phyloP scores from a whole-genome alignment of 2,113 vertebrate genomes.

The Meleagris gallopavo region DNA sequence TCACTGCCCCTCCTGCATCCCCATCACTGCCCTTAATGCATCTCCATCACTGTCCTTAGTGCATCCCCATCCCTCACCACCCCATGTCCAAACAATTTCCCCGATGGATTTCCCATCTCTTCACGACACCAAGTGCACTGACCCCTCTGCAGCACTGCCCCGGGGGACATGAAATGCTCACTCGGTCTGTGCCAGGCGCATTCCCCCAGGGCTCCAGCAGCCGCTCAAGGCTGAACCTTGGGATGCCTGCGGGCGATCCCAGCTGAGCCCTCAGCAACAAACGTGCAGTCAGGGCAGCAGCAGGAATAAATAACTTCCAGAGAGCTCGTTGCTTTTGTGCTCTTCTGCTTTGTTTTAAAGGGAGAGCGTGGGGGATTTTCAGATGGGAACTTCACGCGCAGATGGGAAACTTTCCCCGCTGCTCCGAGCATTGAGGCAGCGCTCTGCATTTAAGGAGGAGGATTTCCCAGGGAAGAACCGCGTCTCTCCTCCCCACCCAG shows the following conservation, averaged over 20 bases:
- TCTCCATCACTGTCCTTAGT: no score
- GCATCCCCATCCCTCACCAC: neutral
- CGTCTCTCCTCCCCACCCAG: neutral
- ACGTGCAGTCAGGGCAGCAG: accelerated
- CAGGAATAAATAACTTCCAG: neutral
- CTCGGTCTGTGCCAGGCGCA: neutral
- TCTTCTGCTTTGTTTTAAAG: neutral
- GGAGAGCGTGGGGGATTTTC: neutral
- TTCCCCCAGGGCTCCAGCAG: neutral
- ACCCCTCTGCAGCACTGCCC: neutral
- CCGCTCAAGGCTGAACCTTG: neutral
- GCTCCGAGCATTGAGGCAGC: neutral
- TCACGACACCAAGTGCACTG: neutral
- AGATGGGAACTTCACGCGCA: neutral
- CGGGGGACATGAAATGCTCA: neutral
- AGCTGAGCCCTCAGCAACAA: neutral
- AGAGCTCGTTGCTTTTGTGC: neutral
- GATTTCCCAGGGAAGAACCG: neutral
- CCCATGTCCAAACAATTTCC: neutral
- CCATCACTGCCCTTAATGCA: no score
- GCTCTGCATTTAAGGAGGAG: neutral
- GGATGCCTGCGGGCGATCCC: neutral
- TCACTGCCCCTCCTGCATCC: no score
- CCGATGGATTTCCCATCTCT: neutral
- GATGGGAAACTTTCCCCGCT: neutral